Evolutionary conservation across 2,888 invertebrate genomes (phyloP).

Genomic region (Oligia strigilis): DNA sequence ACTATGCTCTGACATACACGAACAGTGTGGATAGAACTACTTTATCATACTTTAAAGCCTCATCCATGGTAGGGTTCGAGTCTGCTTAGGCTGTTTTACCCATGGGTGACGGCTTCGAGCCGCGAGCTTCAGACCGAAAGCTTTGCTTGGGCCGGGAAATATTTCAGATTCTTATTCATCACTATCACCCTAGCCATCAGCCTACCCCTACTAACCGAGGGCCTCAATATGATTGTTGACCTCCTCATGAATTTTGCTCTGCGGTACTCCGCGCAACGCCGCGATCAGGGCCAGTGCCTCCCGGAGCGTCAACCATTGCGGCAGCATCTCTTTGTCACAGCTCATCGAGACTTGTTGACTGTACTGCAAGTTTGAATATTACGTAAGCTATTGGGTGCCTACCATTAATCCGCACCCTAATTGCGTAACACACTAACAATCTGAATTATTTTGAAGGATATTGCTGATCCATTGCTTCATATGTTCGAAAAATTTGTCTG

Average conservation of each 20-base stretch:
- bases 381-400: not conserved
- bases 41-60: not conserved
- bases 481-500: not conserved
- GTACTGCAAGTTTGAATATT: conserved; percentile 71
- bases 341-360: conserved; percentile 76
- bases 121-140: not conserved
- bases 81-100: not conserved
- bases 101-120: not conserved
- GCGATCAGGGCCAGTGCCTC: conserved; percentile 79
- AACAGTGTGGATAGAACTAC: not conserved
- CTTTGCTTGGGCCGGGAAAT: not conserved
- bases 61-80: too few species aligned
- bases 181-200: not conserved
- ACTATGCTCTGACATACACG: not conserved
- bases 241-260: conserved; percentile 66
- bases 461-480: not conserved
- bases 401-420: too few species aligned
- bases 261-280: conserved; percentile 81
- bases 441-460: not conserved
- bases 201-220: conserved; percentile 73
- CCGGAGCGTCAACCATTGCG: conserved; percentile 81
- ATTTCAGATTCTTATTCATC: not conserved
- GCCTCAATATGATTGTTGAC: conserved; percentile 76
- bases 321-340: conserved; percentile 72
- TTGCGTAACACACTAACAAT: not conserved